phyloP scores from a whole-genome alignment of 1,140 invertebrate genomes.

The Colletes gigas region DNA sequence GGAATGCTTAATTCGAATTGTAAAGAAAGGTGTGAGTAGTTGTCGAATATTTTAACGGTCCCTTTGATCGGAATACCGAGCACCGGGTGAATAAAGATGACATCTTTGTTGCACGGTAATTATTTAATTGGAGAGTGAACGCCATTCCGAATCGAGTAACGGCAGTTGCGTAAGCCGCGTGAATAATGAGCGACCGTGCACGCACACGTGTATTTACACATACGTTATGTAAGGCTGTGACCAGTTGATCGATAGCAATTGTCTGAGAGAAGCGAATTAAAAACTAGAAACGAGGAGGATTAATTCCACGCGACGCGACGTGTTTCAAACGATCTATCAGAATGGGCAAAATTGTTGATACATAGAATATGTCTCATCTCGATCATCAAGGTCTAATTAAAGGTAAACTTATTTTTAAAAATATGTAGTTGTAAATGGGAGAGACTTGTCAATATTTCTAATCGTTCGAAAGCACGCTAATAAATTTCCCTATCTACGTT shows the following conservation, averaged over 20 bases:
- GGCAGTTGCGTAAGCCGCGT: conserved; percentile 12
- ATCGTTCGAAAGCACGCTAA: no score
- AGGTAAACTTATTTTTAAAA: no score
- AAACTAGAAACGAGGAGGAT: neutral
- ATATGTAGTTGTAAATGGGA: no score
- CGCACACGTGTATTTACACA: conserved; percentile 12
- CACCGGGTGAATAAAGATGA: neutral
- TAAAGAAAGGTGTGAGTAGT: neutral
- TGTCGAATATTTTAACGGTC: conserved; percentile 6
- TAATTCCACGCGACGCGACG: conserved; percentile 11
- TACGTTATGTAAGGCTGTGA: conserved; percentile 18
- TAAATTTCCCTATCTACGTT: no score
- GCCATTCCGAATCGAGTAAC: neutral
- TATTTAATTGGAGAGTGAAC: conserved; percentile 23
- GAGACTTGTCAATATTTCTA: no score
- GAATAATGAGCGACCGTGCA: conserved; percentile 17
- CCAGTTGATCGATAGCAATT: conserved; percentile 46
- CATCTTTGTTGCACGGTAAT: conserved; percentile 18
- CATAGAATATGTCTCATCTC: no score
- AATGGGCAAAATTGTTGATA: no score
- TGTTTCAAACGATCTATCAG: neutral
- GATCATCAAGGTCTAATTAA: no score
- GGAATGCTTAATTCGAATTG: neutral
- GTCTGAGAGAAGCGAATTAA: conserved; percentile 38
- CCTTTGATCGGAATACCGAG: neutral